Evolutionary conservation across 2,797 vertebrate species (phyloP).

Genomic region (Lithobates sylvaticus): DNA sequence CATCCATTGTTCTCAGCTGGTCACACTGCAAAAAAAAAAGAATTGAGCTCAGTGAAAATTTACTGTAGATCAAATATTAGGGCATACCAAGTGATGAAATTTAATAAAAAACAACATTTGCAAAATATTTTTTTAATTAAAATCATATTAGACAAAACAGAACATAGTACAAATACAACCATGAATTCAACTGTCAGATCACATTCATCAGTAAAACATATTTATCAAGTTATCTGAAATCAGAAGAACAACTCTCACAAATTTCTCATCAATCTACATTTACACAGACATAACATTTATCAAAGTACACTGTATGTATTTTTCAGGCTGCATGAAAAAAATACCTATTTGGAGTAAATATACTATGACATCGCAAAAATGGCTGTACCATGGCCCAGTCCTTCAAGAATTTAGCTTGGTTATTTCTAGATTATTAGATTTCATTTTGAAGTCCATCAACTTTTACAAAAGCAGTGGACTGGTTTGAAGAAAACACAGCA

Average conservation of each 20-base stretch:
- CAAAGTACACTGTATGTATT: not conserved
- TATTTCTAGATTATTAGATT: no score
- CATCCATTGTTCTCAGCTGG: no score
- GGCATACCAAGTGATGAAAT: not conserved
- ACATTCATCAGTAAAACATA: not conserved
- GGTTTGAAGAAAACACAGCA: not conserved
- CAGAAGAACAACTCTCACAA: not conserved
- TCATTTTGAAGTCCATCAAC: no score
- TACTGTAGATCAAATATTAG: not conserved
- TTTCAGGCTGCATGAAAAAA: not conserved
- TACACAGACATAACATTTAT: not conserved
- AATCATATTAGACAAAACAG: not conserved
- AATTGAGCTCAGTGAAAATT: no score
- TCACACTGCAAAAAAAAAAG: no score
- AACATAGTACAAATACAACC: not conserved
- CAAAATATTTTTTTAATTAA: not conserved
- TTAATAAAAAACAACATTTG: not conserved
- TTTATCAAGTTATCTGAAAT: not conserved
- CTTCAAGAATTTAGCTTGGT: no score
- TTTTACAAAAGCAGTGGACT: not conserved
- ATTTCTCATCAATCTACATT: not conserved
- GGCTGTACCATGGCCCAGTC: no score
- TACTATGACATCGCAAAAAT: no score
- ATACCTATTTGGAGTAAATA: no score
- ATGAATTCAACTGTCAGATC: not conserved